Evolutionary conservation across 2,888 invertebrate species (phyloP), one percentile per base, ranked within the genome.

Genomic region (Ectobius pallidus): DNA sequence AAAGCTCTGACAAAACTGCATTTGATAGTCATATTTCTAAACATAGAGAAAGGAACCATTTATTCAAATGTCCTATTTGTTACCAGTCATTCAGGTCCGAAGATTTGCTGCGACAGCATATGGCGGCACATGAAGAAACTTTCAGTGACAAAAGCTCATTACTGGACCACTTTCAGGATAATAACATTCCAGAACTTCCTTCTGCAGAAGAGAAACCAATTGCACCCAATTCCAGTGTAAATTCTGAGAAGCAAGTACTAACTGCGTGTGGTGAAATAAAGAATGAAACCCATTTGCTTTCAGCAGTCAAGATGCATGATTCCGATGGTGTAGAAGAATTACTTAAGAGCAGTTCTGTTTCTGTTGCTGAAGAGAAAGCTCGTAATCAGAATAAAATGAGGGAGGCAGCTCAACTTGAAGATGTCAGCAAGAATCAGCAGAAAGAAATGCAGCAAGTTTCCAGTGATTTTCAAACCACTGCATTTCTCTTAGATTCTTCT

Each of bases 11-110:
- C 58, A 71, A 69, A 52, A 63, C 55, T 18, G 44, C 65, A 11
- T 74, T 71, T 65, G 73, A 74, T 22, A 70, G 39, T 58, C 75
- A 75, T 34, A 18, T 65, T 55, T 32, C 16, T 7, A 71, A 62
- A 32, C 75, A 75, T 27, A 27, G 18, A 27, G 1, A 46, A 44
- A 67, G 20, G 27, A 16, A 46, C 44, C 32, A 11, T 70, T 4
- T 72, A 61, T n/a, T n/a, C 70, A 34, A 71, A 39, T 75, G 75
- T 52, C 55, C 52, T n/a, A 16, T 70, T 3, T 75, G 75, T 67
- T 30, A 32, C n/a, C 69, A 72, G 65, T n/a, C 18, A n/a, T 73
- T 75, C 22, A 70, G 65, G 18, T 58, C 34, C 30, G 72, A 69
- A 61, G 18, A 16, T 11, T 58, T 34, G 20, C 42, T 73, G 32